Conservation (phyloP, 2,888 invertebrate genomes). For the Lepidochrysops patricia region DNA sequence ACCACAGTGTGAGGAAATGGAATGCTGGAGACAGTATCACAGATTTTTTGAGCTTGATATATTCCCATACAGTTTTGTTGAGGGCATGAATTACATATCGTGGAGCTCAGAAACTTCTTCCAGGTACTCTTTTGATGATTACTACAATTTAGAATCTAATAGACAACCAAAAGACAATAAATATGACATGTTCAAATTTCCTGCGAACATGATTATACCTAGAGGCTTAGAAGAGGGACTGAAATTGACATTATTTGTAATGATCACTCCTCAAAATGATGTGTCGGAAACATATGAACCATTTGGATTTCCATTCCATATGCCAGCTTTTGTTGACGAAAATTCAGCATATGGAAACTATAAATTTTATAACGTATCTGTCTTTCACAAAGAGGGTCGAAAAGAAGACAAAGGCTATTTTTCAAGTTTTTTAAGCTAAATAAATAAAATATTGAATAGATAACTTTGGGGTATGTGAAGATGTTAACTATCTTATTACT, state of each 20-base stretch:
- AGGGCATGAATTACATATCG: conserved; percentile 43
- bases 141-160: conserved; percentile 38
- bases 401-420: conserved; percentile 37
- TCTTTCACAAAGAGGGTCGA: conserved; percentile 43
- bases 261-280: conserved; percentile 40
- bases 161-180: conserved; percentile 29
- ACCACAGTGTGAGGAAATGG: conserved; percentile 39
- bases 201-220: conserved; percentile 51
- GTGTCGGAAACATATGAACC: conserved; percentile 34
- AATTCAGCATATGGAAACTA: conserved; percentile 39
- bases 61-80: conserved; percentile 34
- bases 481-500: background rate
- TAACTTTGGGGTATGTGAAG: background rate
- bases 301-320: conserved; percentile 62
- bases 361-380: conserved; percentile 48
- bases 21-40: conserved; percentile 43
- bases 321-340: conserved; percentile 34
- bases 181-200: conserved; percentile 52
- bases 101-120: conserved; percentile 44
- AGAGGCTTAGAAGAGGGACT: conserved; percentile 48
- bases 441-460: background rate
- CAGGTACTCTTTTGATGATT: conserved; percentile 40
- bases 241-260: conserved; percentile 53
- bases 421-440: conserved; percentile 44
- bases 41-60: conserved; percentile 53